Percentiles rank a stretch among this genome's conserved stretches.
Evolutionary conservation across 2,888 invertebrate genomes (phyloP).

Genomic region (Bombylius major): DNA sequence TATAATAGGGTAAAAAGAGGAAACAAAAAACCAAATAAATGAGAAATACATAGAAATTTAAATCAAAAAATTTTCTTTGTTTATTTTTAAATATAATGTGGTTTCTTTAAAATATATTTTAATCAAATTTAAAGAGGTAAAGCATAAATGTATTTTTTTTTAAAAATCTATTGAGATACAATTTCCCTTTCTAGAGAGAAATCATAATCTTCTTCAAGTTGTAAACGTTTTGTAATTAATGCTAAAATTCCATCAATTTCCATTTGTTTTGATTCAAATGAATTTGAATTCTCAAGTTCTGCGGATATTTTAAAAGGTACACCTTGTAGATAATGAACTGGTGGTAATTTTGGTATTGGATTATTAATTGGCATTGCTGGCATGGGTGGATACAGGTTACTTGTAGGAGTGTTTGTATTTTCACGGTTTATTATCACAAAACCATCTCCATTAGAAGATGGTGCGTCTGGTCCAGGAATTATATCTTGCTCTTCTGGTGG

Average conservation of each 20-base stretch:
- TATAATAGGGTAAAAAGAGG: neutral
- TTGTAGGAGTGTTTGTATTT: neutral
- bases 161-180: slow-evolving; percentile 2
- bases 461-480: slow-evolving; percentile 8
- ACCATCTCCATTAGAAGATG: slow-evolving; percentile 1
- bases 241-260: slow-evolving; percentile 10
- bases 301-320: slow-evolving; percentile 9
- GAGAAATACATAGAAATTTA: too few relatives aligned
- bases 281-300: slow-evolving; percentile 1
- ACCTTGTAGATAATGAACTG: slow-evolving; percentile 3
- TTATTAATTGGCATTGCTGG: neutral
- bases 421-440: slow-evolving; percentile 8
- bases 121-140: neutral
- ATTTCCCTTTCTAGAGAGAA: slow-evolving; percentile 6
- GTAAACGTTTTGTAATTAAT: slow-evolving; percentile 3
- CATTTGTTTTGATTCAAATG: slow-evolving; percentile 2
- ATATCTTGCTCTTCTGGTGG: slow-evolving; percentile 4
- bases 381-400: neutral
- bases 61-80: neutral
- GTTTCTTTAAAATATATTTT: neutral
- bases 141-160: too few relatives aligned
- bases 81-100: neutral
- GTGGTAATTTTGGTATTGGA: neutral
- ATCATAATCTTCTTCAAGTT: slow-evolving; percentile 8
- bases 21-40: neutral